These are phyloP conservation scores for Polydesmus complanatus DNA, from an alignment of 2,888 invertebrate species.

Conservation along the genomic window DNA sequence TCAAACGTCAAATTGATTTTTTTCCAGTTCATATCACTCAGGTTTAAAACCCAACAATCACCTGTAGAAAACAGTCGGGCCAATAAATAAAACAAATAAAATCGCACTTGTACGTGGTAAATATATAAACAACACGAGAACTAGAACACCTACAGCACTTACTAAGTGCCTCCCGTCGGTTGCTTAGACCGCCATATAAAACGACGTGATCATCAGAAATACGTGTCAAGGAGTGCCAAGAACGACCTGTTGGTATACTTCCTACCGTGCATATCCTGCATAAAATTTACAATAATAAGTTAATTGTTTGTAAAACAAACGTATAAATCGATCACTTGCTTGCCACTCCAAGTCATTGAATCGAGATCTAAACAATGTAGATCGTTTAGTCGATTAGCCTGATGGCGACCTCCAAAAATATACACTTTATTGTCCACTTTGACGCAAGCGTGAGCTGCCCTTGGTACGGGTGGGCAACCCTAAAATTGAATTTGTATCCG, in stretches of 20 bases:
- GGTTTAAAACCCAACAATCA: conserved; percentile 31
- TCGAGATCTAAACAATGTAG: conserved; percentile 33
- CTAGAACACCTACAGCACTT: conserved; percentile 16
- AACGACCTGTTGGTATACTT: conserved; percentile 28
- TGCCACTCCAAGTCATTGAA: conserved; percentile 33
- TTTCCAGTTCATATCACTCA: conserved; percentile 25
- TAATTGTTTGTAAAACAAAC: neutral
- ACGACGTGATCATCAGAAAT: conserved; percentile 25
- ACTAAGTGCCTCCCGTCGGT: conserved; percentile 22
- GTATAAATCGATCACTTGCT: conserved; percentile 25
- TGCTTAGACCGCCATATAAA: conserved; percentile 27
- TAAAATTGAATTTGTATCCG: conserved; percentile 21
- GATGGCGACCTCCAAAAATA: conserved; percentile 36
- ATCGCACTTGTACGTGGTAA: neutral
- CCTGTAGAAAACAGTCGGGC: conserved; percentile 22
- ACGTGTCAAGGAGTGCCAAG: conserved; percentile 31
- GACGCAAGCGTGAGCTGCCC: conserved; percentile 36
- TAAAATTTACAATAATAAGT: neutral
- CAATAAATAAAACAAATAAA: conserved; percentile 1
- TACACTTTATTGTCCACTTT: conserved; percentile 28
- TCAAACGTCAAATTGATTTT: conserved; percentile 23
- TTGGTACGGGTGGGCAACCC: conserved; percentile 31
- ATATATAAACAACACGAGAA: neutral
- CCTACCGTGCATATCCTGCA: conserved; percentile 24
- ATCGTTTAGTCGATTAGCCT: conserved; percentile 32